These are phyloP conservation scores for Rambutsinella grinnellia DNA, from an alignment of 2,888 invertebrate genomes.

Conservation along the genomic window DNA sequence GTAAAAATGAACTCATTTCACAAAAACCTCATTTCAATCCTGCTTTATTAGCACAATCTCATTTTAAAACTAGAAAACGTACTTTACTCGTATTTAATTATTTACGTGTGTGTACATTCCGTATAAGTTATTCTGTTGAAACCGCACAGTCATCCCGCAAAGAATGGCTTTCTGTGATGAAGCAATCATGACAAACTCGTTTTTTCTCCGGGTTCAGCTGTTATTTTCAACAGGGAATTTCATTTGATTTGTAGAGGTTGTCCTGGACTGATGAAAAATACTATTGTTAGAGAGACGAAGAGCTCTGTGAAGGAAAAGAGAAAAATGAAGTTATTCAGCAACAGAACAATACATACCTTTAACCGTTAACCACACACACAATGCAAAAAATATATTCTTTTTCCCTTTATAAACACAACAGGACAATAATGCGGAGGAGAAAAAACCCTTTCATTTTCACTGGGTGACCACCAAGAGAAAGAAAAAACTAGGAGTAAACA, in stretches of 20 bases:
- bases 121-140: too few relatives aligned
- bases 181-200: too few relatives aligned
- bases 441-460: not conserved
- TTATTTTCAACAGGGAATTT: constrained; percentile 22
- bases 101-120: too few relatives aligned
- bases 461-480: not conserved
- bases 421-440: not conserved
- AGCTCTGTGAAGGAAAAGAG: not conserved
- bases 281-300: constrained; percentile 4
- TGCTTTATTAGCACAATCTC: too few relatives aligned
- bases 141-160: too few relatives aligned
- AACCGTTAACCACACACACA: too few relatives aligned
- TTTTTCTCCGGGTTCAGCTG: not conserved
- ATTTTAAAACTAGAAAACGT: too few relatives aligned
- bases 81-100: too few relatives aligned
- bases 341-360: not conserved
- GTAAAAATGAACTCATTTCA: too few relatives aligned
- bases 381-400: too few relatives aligned
- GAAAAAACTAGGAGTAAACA: constrained; percentile 30
- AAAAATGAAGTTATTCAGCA: not conserved
- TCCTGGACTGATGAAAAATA: constrained; percentile 41
- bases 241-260: constrained; percentile 27
- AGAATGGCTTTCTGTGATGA: too few relatives aligned
- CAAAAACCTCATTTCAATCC: too few relatives aligned
- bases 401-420: not conserved